Evolutionary conservation across 1,140 invertebrate genomes (phyloP).

Genomic region (Phenacoccus solenopsis): DNA sequence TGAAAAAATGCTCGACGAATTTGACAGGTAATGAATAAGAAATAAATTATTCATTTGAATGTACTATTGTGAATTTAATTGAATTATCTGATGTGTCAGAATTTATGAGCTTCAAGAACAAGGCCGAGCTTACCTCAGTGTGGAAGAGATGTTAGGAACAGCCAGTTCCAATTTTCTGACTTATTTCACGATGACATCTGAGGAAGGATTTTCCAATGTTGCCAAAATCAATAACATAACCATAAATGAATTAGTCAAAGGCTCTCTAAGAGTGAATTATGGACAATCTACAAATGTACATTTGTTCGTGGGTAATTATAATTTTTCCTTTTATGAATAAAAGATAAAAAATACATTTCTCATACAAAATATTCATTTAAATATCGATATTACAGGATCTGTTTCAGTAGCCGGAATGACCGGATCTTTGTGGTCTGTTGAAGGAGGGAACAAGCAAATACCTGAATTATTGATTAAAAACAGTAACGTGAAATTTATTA

Average conservation of each 20-base stretch:
- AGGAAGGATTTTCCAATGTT: conserved; percentile 27
- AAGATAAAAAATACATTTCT: conserved; percentile 29
- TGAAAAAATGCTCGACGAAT: conserved; percentile 33
- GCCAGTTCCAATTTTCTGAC: conserved; percentile 21
- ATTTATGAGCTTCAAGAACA: conserved; percentile 40
- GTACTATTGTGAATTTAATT: not conserved
- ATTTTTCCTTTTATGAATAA: conserved; percentile 35
- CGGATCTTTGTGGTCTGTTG: conserved; percentile 43
- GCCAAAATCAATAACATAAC: conserved; percentile 32
- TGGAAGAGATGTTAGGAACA: conserved; percentile 19
- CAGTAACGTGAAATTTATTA: conserved; percentile 35
- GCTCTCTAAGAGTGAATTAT: conserved; percentile 46
- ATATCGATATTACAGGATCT: conserved; percentile 28
- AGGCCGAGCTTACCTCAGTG: conserved; percentile 35
- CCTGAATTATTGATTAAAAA: conserved; percentile 35
- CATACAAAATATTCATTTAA: not conserved
- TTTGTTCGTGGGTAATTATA: conserved; percentile 44
- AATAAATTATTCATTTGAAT: conserved; percentile 26
- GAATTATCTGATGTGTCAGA: conserved; percentile 31
- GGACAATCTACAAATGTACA: conserved; percentile 45
- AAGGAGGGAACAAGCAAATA: conserved; percentile 48
- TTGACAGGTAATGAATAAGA: conserved; percentile 29
- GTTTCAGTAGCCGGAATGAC: conserved; percentile 45
- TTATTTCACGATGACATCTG: conserved; percentile 19
- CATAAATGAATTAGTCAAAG: conserved; percentile 44